These are phyloP conservation scores for Catamblyrhynchus diadema DNA, from an alignment of 2,797 vertebrate genomes.

Conservation along the genomic window DNA sequence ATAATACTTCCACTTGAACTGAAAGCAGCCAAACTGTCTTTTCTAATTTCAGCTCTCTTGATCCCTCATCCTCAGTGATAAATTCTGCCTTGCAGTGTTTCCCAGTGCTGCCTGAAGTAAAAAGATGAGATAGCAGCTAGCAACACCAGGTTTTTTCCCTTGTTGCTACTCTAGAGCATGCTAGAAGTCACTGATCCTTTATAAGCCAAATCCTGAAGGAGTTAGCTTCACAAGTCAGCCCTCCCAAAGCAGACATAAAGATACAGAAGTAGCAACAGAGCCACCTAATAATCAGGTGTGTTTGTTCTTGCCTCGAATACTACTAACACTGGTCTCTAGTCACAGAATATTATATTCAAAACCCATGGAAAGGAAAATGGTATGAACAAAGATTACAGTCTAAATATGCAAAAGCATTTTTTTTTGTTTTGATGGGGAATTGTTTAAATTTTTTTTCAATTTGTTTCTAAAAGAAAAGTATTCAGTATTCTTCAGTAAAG, in stretches of 20 bases:
- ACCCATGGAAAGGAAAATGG: neutral
- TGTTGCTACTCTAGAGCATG: neutral
- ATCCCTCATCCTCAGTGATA: neutral
- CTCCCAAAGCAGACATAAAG: neutral
- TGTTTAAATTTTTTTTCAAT: neutral
- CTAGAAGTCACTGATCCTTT: slow-evolving; percentile 13
- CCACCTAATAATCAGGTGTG: neutral
- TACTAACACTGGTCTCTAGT: neutral
- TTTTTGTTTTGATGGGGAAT: neutral
- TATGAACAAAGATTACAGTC: neutral
- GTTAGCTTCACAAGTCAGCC: neutral
- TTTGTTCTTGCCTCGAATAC: neutral
- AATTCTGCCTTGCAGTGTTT: slow-evolving; percentile 35
- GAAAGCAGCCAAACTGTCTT: slow-evolving; percentile 25
- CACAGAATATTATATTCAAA: neutral
- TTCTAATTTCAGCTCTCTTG: slow-evolving; percentile 29
- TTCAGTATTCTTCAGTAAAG: neutral
- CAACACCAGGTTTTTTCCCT: neutral
- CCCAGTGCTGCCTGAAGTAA: neutral
- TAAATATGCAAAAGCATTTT: neutral
- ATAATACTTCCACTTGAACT: slow-evolving; percentile 33
- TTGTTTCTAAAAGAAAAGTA: neutral
- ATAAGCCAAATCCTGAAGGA: neutral
- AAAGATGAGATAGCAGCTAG: neutral
- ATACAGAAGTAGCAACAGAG: neutral